These are phyloP conservation scores for Gadus macrocephalus DNA, from an alignment of 2,113 vertebrate genomes.

Conservation along the genomic window DNA sequence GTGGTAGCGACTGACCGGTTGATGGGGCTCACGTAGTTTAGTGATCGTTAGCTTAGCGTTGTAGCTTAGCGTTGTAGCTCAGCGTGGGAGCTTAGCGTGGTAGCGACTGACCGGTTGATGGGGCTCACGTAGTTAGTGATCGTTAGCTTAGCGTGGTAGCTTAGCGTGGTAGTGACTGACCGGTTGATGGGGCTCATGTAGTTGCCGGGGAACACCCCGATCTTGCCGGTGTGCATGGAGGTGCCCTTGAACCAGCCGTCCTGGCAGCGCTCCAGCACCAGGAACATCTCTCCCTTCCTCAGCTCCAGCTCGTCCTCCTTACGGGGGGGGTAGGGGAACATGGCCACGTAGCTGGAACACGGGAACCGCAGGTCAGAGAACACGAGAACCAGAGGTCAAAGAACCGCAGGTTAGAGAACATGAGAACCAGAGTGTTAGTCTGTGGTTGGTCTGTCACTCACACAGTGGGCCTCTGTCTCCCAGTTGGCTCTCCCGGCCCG, in stretches of 20 bases:
- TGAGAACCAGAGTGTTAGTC: not conserved
- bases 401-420: not conserved
- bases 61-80: no score
- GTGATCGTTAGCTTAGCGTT: no score
- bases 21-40: constrained; percentile 94
- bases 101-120: no score
- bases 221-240: constrained; percentile 97
- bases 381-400: not conserved
- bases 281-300: constrained; percentile 95
- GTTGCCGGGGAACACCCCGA: constrained; percentile 97
- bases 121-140: no score
- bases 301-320: constrained; percentile 97
- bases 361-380: not conserved
- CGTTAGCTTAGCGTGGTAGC: no score
- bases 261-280: constrained; percentile 96
- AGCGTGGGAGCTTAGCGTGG: no score
- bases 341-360: constrained; percentile 76
- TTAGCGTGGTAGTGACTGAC: constrained; percentile 29
- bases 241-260: constrained; percentile 99
- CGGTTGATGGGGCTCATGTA: constrained; percentile 96
- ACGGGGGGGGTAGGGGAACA: constrained; percentile 92
- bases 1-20: constrained; percentile 70
- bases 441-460: constrained; percentile 75
- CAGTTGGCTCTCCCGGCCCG: constrained; percentile 78
- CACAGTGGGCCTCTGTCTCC: constrained; percentile 90